Evolutionary conservation across 1,140 invertebrate genomes (phyloP), one percentile per base, ranked within the genome.

Genomic region (Orius insidiosus): DNA sequence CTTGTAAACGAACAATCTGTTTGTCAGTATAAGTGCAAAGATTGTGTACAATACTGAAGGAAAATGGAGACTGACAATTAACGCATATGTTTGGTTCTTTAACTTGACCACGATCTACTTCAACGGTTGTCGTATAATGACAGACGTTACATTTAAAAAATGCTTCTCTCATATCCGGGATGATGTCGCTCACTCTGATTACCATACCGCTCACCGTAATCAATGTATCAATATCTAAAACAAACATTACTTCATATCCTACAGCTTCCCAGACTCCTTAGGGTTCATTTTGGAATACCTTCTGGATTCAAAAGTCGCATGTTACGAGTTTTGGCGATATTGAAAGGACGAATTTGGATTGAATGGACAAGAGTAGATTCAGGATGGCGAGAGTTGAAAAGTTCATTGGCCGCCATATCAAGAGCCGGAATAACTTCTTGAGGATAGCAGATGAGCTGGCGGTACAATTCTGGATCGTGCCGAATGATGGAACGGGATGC

Each of bases 121-220:
- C 89, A 0, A 87, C 84, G 3, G 70, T 68, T 0, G 78, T 78
- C 8, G 75, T 76, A 52, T 80, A 80, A 1, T 76, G 72, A 63
- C 96, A 99, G 2, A 95, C 80, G 44, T 84, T 83, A 58, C 96
- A 99, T 53, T 81, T 76, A 66, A 99, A 99, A 62, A 89, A 96
- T 0, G 89, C 95, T 58, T 93, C 85, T 8, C 88, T 69, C 90
- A 99, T 97, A 67, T 99, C 94, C 0, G 96, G 96, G 46, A 99
- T 87, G 8, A 98, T 76, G 57, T 83, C 81, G 0, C 93, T 97
- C 3, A 84, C 80, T 30, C 96, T 74, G 53, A 95, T 98, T 1
- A 99, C 94, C 94, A 99, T 98, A 54, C 75, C 96, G 54, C 74
- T 76, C 39, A 98, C 82, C 2, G 93, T 98, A 33, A 99, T 90